Conservation (phyloP, 2,888 invertebrate genomes). For the Merodon equestris region DNA sequence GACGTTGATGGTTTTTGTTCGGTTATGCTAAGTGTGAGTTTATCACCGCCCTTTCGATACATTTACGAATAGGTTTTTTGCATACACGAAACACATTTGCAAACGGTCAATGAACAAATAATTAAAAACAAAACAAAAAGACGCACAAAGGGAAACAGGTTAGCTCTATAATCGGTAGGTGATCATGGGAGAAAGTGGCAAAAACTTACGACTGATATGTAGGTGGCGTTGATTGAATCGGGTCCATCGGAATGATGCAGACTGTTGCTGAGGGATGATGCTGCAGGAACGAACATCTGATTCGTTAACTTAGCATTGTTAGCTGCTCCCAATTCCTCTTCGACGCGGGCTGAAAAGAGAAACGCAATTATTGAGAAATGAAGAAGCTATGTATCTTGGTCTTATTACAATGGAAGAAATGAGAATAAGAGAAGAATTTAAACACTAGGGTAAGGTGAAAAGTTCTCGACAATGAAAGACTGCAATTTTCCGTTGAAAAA, state of each 20-base stretch:
- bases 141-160: constrained; percentile 53
- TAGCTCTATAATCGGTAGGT: constrained; percentile 5
- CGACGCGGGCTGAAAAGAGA: constrained; percentile 81
- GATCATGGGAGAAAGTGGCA: not conserved
- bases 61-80: too few species aligned
- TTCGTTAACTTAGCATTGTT: constrained; percentile 81
- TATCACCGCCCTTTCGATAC: constrained; percentile 83
- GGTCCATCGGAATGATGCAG: constrained; percentile 75
- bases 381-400: too few species aligned
- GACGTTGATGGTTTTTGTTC: constrained; percentile 79
- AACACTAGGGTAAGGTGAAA: too few species aligned
- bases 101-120: constrained; percentile 55
- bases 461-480: too few species aligned
- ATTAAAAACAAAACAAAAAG: constrained; percentile 50
- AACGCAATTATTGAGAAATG: constrained; percentile 26
- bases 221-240: constrained; percentile 83
- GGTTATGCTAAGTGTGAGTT: constrained; percentile 83
- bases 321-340: constrained; percentile 81
- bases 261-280: constrained; percentile 76
- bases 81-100: constrained; percentile 60
- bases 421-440: too few species aligned
- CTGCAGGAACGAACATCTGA: constrained; percentile 81
- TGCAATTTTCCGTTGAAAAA: too few species aligned
- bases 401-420: too few species aligned
- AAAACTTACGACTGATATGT: constrained; percentile 86